Percentiles rank a stretch among this genome's conserved stretches.
Conservation (phyloP, 1,140 invertebrate genomes). For the Dermatophagoides farinae region DNA sequence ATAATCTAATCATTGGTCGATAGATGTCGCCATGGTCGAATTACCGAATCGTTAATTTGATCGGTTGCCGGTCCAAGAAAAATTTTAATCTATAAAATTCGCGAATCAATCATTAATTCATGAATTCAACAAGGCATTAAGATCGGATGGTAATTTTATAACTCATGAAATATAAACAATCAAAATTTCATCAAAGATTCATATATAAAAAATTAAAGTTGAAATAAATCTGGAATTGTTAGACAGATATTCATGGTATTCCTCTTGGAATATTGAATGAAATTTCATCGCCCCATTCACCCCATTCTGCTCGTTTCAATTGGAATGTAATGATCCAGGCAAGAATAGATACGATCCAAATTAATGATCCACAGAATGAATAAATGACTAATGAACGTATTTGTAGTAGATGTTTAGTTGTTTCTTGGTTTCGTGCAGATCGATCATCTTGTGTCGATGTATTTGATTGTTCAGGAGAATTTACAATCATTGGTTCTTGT, state of each 20-base stretch:
- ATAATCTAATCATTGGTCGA: no score
- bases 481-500: not conserved
- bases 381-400: slow-evolving; percentile 23
- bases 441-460: not conserved
- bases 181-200: not conserved
- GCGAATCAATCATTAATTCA: no score
- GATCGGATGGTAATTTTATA: no score
- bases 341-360: slow-evolving; percentile 24
- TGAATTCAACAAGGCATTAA: no score
- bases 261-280: slow-evolving; percentile 29
- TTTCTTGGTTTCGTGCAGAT: not conserved
- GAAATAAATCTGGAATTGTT: not conserved
- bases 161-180: no score
- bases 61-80: no score
- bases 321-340: slow-evolving; percentile 28
- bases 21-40: no score
- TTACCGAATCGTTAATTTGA: no score
- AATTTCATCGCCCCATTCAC: slow-evolving; percentile 25
- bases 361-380: slow-evolving; percentile 25
- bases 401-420: not conserved
- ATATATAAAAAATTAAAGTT: not conserved
- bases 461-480: not conserved
- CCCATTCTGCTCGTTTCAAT: slow-evolving; percentile 26
- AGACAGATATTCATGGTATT: slow-evolving; percentile 19
- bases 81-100: no score